Base-by-base conservation (phyloP, 1,140 invertebrate genomes). In the Penaeus chinensis region DNA sequence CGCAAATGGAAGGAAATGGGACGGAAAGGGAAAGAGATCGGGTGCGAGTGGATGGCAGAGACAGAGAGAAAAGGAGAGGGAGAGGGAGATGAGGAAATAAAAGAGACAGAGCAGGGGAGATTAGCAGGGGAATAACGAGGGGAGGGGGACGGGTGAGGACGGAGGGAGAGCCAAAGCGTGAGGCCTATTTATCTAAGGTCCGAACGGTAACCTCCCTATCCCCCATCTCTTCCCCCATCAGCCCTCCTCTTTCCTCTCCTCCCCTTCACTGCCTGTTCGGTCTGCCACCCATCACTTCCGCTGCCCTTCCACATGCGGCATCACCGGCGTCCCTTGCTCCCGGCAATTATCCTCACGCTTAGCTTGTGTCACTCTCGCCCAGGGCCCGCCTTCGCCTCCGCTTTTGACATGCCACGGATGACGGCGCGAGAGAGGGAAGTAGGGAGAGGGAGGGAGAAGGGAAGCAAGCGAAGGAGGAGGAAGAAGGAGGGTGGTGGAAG, bases 141-240 rank as follows among this genome's bases (percentile, higher is more conserved):
- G 19, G 37, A 37, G n/a, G 69, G 69, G 69, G 37, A 37, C 2
- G 69, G 37, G 24, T 3, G 69, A 27, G 69, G 37, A 37, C 16
- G 69, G 37, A 37, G 37, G 69, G 54, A 74, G 69, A 74, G 69
- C 24, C 24, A 74, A 37, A 74, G 69, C 24, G 69, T 32, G 69
- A 74, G 69, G 54, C 54, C 54, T 54, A 54, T 54, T 54, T 54
- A 54, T 54, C 54, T 54, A 10, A 54, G 54, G 54, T 54, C 54
- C 54, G 10, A 54, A 54, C 54, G 54, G 54, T 54, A 54, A 11
- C 19, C 60, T 8, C 22, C 54, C 18, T 42, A 16, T 32, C 32
- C 10, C 18, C 76, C 76, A 7, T 32, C 42, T n/a, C 32, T 32
- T 24, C 77, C 22, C 47, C 42, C 77, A 22, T n/a, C 18, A 32